Base-by-base conservation (phyloP, 2,888 invertebrate species). In the Spilarctia lutea region DNA sequence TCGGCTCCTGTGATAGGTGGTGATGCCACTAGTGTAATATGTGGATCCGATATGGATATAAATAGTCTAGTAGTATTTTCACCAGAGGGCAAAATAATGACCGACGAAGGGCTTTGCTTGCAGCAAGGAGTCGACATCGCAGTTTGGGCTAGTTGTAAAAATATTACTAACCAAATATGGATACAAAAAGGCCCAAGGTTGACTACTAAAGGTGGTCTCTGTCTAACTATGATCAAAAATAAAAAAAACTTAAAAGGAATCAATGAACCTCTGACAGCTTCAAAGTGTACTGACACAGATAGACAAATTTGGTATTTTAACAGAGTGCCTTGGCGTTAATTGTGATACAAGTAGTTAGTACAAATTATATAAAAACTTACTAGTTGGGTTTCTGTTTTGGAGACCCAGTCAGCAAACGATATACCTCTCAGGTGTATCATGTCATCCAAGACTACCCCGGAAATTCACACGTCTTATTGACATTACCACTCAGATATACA, bases 91-190 rank as follows among this genome's bases (percentile, higher is more conserved):
- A 96, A 96, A 78, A 94, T 99, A 71, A 98, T 98, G 98, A 98
- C 98, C 0, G 98, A 99, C 87, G 99, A 99, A 90, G 98, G 98
- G 13, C 96, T 98, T 10, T 99, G 99, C 85, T 93, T 99, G 75
- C 98, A 99, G 87, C 96, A 96, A 84, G 96, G 96, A 0, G 97
- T 96, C 84, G 96, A 96, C 1, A 94, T 96, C 73, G 98, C 97
- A 0, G 96, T 97, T 75, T 97, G 98, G 90, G 97, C 97, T 92
- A 97, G 97, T 33, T 98, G 98, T 86, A 97, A 87, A 67, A 97
- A 97, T 60, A 96, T 95, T 63, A 92, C 93, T 0, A 96, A 97
- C 84, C 98, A 98, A 89, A 96, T 96, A 78, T 98, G 98, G 98
- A 91, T 93, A 71, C 97, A 96, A 78, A 90, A 92, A 71, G 95